Evolutionary conservation across 2,888 invertebrate genomes (phyloP).

Genomic region (Opisthograptis luteolata): DNA sequence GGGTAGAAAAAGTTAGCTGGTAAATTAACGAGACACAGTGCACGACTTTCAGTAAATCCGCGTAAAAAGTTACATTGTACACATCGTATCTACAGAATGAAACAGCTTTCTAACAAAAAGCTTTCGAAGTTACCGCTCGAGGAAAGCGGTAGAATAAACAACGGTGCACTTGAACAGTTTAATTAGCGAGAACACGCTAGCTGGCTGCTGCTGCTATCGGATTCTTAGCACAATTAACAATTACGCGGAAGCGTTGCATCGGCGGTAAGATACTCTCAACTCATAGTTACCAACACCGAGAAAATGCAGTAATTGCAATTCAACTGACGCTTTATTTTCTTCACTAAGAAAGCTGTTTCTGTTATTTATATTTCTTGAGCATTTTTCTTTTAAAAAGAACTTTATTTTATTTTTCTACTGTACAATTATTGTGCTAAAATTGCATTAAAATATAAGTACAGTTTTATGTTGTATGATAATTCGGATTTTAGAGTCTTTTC

Average conservation of each 20-base stretch:
- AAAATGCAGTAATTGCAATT: background rate
- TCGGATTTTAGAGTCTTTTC: too few species aligned
- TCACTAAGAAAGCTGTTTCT: too few species aligned
- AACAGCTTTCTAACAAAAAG: slow-evolving; percentile 2
- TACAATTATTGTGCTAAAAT: too few species aligned
- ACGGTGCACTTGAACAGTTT: slow-evolving; percentile 8
- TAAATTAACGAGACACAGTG: background rate
- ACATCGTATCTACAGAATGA: too few species aligned
- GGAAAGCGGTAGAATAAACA: slow-evolving; percentile 24
- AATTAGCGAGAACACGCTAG: slow-evolving; percentile 11
- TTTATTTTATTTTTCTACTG: too few species aligned
- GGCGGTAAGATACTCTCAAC: background rate
- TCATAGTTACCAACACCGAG: background rate
- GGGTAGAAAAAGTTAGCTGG: background rate
- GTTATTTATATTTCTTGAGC: too few species aligned
- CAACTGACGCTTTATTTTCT: background rate
- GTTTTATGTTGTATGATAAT: too few species aligned
- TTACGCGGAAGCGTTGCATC: background rate
- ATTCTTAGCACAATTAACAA: slow-evolving; percentile 10
- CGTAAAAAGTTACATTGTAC: background rate
- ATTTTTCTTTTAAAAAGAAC: too few species aligned
- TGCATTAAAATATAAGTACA: too few species aligned
- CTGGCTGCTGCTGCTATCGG: background rate
- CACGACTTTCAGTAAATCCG: background rate
- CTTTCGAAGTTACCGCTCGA: background rate